A percentile compares a stretch with the other conserved stretches of the same genome.
Conservation (phyloP, 2,888 invertebrate genomes). For the Epinotia demarniana region DNA sequence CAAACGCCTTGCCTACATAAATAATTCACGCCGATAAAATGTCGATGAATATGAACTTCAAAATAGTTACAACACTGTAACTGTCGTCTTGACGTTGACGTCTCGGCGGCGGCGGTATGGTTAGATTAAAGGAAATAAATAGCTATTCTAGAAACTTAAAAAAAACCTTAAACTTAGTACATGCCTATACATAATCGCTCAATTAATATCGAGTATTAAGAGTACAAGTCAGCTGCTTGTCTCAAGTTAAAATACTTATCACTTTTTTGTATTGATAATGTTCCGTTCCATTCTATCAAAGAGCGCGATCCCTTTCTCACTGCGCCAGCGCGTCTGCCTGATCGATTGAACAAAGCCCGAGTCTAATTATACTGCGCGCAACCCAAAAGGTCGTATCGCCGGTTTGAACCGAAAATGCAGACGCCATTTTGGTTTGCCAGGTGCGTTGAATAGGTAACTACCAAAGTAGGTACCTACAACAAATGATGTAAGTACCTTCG, state of each 20-base stretch:
- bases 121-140: too few relatives aligned
- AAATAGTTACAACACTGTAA: too few relatives aligned
- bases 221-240: background rate
- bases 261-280: constrained; percentile 1
- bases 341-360: constrained; percentile 35
- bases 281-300: constrained; percentile 52
- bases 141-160: too few relatives aligned
- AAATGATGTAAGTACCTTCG: too few relatives aligned
- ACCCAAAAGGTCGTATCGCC: constrained; percentile 6
- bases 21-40: too few relatives aligned
- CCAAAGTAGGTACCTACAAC: too few relatives aligned
- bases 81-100: too few relatives aligned
- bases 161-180: too few relatives aligned
- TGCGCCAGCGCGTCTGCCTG: constrained; percentile 73
- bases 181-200: background rate
- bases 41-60: too few relatives aligned
- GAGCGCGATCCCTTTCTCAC: constrained; percentile 56
- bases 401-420: background rate
- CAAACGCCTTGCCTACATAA: too few relatives aligned
- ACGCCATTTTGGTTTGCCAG: constrained; percentile 1
- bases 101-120: too few relatives aligned
- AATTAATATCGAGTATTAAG: background rate
- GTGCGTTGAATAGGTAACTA: constrained; percentile 10
- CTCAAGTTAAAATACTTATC: constrained; percentile 1
- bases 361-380: constrained; percentile 48